Percentiles rank a stretch among this genome's conserved stretches.
Conservation (phyloP, 1,140 invertebrate genomes). For the Drosophila ohnishii region DNA sequence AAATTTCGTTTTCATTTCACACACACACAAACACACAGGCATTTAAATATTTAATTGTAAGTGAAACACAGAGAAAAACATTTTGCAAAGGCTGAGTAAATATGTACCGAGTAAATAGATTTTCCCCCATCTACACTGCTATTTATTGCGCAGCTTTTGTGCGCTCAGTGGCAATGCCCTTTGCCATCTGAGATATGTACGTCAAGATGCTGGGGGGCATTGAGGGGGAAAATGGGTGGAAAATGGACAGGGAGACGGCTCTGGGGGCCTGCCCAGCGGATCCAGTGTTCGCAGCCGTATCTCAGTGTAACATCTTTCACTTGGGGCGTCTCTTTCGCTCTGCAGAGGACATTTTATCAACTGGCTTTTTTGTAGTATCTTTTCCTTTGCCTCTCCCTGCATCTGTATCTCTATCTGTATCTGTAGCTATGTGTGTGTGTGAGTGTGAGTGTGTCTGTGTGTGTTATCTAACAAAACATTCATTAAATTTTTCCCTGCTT, state of each 20-base stretch:
- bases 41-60: conserved; percentile 79
- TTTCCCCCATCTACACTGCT: conserved; percentile 46
- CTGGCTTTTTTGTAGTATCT: conserved; percentile 25
- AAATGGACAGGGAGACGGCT: not conserved
- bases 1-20: conserved; percentile 64
- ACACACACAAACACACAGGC: conserved; percentile 30
- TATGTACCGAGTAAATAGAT: conserved; percentile 56
- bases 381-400: conserved; percentile 1
- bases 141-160: conserved; percentile 79
- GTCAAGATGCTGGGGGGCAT: conserved; percentile 22
- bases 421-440: conserved; percentile 34
- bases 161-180: conserved; percentile 78
- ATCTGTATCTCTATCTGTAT: conserved; percentile 37
- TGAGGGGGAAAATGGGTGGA: not conserved
- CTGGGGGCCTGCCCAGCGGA: conserved; percentile 30
- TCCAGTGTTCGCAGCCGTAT: conserved; percentile 58
- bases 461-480: conserved; percentile 80
- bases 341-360: conserved; percentile 26
- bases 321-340: conserved; percentile 35
- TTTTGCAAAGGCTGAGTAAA: conserved; percentile 35
- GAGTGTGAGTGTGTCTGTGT: conserved; percentile 29
- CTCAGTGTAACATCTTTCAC: conserved; percentile 79
- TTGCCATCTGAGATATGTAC: conserved; percentile 74
- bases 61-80: conserved; percentile 49
- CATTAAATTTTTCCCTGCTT: conserved; percentile 72